Conservation (phyloP, 1,140 invertebrate genomes). For the Lasioglossum baleicum region DNA sequence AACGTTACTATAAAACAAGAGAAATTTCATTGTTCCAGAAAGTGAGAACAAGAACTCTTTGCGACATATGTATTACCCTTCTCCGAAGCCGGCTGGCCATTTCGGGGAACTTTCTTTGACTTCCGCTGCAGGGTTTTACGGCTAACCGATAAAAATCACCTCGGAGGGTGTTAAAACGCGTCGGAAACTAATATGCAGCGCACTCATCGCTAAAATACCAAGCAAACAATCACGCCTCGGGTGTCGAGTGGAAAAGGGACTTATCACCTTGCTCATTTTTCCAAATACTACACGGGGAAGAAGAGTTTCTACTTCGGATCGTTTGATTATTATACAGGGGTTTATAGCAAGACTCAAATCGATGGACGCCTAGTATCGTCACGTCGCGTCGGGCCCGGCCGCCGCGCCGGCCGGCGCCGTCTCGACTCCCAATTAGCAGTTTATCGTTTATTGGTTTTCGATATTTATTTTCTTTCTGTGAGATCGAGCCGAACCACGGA, state of each 20-base stretch:
- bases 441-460: constrained; percentile 78
- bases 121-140: not conserved
- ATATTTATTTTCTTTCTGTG: constrained; percentile 70
- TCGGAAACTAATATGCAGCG: constrained; percentile 1
- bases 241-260: constrained; percentile 37
- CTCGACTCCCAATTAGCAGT: constrained; percentile 77
- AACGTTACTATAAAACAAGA: too few relatives aligned
- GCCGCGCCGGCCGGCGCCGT: constrained; percentile 65
- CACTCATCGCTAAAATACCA: constrained; percentile 27
- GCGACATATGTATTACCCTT: too few relatives aligned
- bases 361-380: constrained; percentile 52
- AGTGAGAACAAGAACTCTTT: too few relatives aligned
- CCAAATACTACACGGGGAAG: constrained; percentile 11
- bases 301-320: constrained; percentile 43
- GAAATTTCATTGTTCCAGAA: too few relatives aligned
- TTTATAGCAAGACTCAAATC: constrained; percentile 62
- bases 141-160: not conserved
- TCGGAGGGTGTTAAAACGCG: not conserved
- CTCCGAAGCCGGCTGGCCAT: not conserved
- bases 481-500: constrained; percentile 40
- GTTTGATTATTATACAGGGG: constrained; percentile 61
- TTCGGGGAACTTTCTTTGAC: not conserved
- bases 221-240: constrained; percentile 40
- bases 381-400: constrained; percentile 36
- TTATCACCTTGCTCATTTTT: constrained; percentile 31